Evolutionary conservation across 2,797 vertebrate species (phyloP).

Genomic region (Odontamblyopus rebecca): DNA sequence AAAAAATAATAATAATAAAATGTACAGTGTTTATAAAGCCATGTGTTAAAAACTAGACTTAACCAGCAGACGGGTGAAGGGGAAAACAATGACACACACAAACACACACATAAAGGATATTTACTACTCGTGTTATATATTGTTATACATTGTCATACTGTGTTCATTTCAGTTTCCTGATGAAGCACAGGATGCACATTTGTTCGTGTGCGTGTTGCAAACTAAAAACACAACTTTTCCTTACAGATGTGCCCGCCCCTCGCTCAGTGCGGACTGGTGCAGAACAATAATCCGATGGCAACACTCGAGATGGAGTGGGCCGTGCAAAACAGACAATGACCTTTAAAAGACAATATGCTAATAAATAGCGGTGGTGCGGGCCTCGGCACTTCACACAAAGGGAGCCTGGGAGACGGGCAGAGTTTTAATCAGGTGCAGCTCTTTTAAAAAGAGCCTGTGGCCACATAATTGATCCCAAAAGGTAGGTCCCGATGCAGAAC

Average conservation of each 20-base stretch:
- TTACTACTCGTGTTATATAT: background rate
- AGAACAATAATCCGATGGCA: conserved; percentile 70
- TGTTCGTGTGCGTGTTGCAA: conserved; percentile 25
- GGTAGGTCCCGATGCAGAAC: conserved; percentile 73
- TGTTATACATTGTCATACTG: too few relatives aligned
- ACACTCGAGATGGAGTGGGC: conserved; percentile 69
- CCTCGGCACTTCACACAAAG: conserved; percentile 72
- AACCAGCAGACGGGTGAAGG: too few relatives aligned
- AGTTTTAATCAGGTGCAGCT: conserved; percentile 79
- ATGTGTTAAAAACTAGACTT: too few relatives aligned
- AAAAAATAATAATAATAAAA: too few relatives aligned
- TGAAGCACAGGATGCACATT: conserved; percentile 4
- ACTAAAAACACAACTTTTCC: conserved; percentile 47
- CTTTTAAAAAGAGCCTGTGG: conserved; percentile 76
- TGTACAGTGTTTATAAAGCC: too few relatives aligned
- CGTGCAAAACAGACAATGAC: conserved; percentile 79
- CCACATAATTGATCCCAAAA: conserved; percentile 84
- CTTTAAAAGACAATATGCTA: conserved; percentile 80
- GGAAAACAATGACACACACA: background rate
- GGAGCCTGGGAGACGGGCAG: conserved; percentile 71
- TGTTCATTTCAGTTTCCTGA: background rate
- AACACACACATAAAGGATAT: background rate
- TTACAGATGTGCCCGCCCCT: background rate
- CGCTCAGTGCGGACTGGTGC: conserved; percentile 37
- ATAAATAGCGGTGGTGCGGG: conserved; percentile 79